phyloP scores from a whole-genome alignment of 2,888 invertebrate genomes.

The Limnephilus lunatus region DNA sequence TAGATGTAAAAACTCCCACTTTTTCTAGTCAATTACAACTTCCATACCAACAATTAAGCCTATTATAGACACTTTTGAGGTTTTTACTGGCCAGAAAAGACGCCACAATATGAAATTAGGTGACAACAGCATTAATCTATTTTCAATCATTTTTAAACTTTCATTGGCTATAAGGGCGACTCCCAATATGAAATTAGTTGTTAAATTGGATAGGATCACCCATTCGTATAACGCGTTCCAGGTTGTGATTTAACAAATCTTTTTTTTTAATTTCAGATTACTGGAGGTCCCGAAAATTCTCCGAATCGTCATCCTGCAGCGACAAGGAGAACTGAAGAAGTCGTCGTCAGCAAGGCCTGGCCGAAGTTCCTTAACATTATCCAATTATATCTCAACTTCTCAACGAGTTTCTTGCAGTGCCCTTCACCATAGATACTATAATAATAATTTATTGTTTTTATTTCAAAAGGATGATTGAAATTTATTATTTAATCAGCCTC shows the following conservation, averaged over 20 bases:
- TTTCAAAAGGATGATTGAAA: not conserved
- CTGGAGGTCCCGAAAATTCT: constrained; percentile 64
- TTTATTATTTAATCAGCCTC: not conserved
- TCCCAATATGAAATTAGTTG: not conserved
- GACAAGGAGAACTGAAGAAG: constrained; percentile 62
- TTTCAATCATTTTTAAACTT: not conserved
- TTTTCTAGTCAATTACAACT: not conserved
- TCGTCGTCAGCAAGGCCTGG: not conserved
- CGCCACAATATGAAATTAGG: too few species aligned
- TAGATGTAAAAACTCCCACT: not conserved
- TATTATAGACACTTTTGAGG: too few species aligned
- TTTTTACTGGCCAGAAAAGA: too few species aligned
- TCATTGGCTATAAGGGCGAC: not conserved
- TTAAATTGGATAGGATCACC: not conserved
- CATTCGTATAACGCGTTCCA: not conserved
- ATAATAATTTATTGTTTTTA: not conserved
- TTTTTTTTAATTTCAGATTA: constrained; percentile 60
- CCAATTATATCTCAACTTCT: not conserved
- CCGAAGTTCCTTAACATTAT: not conserved
- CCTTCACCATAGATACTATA: not conserved
- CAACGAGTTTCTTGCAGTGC: not conserved
- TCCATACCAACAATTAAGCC: not conserved
- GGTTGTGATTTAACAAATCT: not conserved
- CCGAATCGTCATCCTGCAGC: constrained; percentile 64
- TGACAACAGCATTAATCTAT: too few species aligned